These are phyloP conservation scores for Rafetus swinhoei DNA, from an alignment of 2,113 vertebrate genomes.

Conservation along the genomic window DNA sequence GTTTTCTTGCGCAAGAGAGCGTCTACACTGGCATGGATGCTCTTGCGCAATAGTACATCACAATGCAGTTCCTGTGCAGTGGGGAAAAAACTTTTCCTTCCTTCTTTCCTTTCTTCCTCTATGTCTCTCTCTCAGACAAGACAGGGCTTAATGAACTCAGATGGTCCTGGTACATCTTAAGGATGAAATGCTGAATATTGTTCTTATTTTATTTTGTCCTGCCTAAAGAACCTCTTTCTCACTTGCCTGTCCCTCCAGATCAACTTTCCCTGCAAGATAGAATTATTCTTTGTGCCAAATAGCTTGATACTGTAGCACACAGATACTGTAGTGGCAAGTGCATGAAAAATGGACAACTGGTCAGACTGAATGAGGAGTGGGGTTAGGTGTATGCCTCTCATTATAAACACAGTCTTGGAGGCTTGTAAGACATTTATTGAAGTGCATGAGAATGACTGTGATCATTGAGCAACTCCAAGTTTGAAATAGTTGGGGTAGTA, in stretches of 20 bases:
- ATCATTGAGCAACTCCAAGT: background rate
- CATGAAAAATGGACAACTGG: background rate
- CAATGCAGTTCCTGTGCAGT: background rate
- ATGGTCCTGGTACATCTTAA: background rate
- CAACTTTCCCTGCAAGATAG: background rate
- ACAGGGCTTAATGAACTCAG: conserved; percentile 1
- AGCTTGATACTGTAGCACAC: background rate
- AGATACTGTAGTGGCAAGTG: background rate
- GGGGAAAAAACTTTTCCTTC: background rate
- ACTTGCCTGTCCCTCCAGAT: conserved; percentile 23
- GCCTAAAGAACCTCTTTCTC: conserved; percentile 23
- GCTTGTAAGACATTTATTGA: background rate
- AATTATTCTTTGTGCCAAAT: conserved; percentile 18
- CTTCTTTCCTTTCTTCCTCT: background rate
- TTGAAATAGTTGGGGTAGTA: background rate
- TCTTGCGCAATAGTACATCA: background rate
- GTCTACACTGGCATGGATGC: too few relatives aligned
- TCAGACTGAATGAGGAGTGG: background rate
- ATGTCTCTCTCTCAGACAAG: conserved; percentile 8
- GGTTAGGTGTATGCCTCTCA: background rate
- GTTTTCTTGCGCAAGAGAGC: too few relatives aligned
- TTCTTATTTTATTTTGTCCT: background rate
- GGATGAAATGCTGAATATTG: background rate
- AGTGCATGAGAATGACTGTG: background rate
- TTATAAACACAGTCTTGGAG: background rate